Conservation (phyloP, 2,113 vertebrate species). For the Chionodraco myersi region DNA sequence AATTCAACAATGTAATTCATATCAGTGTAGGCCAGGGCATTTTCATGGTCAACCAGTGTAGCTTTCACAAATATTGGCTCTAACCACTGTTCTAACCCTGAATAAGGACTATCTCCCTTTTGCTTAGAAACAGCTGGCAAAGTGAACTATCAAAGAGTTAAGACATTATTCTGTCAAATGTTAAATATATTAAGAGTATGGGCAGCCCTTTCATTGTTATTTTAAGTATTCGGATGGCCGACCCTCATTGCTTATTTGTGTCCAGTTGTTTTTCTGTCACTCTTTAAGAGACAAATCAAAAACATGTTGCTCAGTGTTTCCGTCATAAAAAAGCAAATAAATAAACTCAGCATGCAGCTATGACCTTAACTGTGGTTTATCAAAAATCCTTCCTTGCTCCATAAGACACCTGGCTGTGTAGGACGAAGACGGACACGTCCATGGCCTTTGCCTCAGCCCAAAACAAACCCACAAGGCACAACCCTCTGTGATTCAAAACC, state of each 20-base stretch:
- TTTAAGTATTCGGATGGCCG: not conserved
- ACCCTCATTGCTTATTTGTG: conserved; percentile 12
- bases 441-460: conserved; percentile 31
- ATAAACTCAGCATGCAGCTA: conserved; percentile 46
- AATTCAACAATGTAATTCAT: not conserved
- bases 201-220: not conserved
- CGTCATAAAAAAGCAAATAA: conserved; percentile 68
- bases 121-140: not conserved
- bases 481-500: conserved; percentile 67
- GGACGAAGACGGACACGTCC: conserved; percentile 47
- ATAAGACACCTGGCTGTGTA: conserved; percentile 34
- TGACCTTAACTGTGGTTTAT: conserved; percentile 37
- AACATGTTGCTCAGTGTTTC: conserved; percentile 65
- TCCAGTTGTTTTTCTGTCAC: conserved; percentile 28
- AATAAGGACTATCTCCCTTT: not conserved
- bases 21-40: not conserved
- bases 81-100: not conserved
- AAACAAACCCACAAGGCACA: conserved; percentile 53
- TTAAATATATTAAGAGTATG: not conserved
- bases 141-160: not conserved
- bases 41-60: not conserved
- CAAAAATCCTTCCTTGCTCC: conserved; percentile 50
- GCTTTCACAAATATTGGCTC: not conserved
- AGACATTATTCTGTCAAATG: conserved; percentile 16
- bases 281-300: conserved; percentile 35